Base-by-base conservation (phyloP, 2,113 vertebrate genomes). In the Uropsilus gracilis region DNA sequence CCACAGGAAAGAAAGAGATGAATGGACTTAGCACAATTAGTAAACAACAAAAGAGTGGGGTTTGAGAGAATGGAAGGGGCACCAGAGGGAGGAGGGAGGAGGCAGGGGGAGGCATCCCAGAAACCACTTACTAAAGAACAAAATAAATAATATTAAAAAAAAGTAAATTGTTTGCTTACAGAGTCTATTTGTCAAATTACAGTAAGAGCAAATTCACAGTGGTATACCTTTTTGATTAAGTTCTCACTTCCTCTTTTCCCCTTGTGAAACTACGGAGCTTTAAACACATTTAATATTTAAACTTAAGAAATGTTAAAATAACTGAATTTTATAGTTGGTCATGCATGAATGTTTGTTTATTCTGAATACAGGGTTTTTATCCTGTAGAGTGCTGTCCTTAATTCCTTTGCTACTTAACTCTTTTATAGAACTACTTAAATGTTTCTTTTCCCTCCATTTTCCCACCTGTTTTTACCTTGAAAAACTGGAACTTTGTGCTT, bases 241-340 rank as follows among this genome's bases (percentile, higher is more conserved):
- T 75, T 91, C 46, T 84, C 22, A 17, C 59, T 57, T 75, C 55
- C 48, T 85, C 24, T 66, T 91, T 55, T 76, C 48, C 63, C 14
- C 17, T 69, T 76, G 18, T 48, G 32, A 92, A 37, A 69, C 61
- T 77, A 4, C 57, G 69, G 30, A 57, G 26, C 39, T 77, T 48
- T 42, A 86, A 68, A 86, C 71, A 77, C 90, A 48, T 86, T 71
- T 86, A 72, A 39, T 86, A 69, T 69, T 92, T 78, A 86, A 59
- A 59, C 26, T 63, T 86, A 61, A 26, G 83, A 78, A 59, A 50
- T 22, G 64, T 37, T 92, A 57, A 69, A 78, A 71, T 39, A 86
- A 39, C 50, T 34, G 50, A 69, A 59, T 86, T 78, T 86, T 18
- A 13, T 86, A 61, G 72, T 48, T 86, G 50, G 48, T 78, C 18